Base-by-base conservation (phyloP, 2,888 invertebrate genomes). In the Agriopis marginaria region DNA sequence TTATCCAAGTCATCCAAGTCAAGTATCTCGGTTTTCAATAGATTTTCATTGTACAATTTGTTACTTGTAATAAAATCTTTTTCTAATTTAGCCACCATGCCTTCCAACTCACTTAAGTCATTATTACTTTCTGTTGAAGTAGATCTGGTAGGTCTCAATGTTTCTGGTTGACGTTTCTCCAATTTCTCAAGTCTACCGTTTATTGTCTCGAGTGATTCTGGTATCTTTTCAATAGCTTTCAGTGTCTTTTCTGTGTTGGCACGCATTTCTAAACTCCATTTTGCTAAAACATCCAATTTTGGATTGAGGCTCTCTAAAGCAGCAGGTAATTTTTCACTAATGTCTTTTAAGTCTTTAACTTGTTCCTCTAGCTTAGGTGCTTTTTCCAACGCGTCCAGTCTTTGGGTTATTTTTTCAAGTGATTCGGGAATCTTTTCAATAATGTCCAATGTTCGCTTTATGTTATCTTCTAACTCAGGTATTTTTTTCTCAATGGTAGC, bases 361-460 rank as follows among this genome's bases (percentile, higher is more conserved):
- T 32, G 23, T 11, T 53, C 53, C 9, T 32, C 53, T 11, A 32
- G 11, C n/a, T 32, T 32, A 6, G 32, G 53, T 6, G n/a, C 53
- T 11, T 40, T 55, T 40, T 55, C 54, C 8, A 55, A 40, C 2
- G 39, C 40, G n/a, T 55, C 54, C 40, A 55, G n/a, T 55, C 54
- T 55, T 55, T 55, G 54, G 40, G 40, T 55, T 14, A 55, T 39
- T 55, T 40, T 55, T 55, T 40, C 39, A n/a, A 55, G 14, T n/a
- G 39, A n/a, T n/a, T 39, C 40, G 7, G 59, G 47, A 47, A 32
- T 32, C 42, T 45, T 59, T 59, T 59, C 12, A 6, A 58, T 42
- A 0, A 58, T 44, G 5, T 11, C 44, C 44, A 44, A 40, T 9
- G 8, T 7, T 55, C 0, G n/a, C 8, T 55, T 40, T 44, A 56